Base-by-base conservation (phyloP, 2,797 vertebrate genomes). In the Peromyscus melanophrys region DNA sequence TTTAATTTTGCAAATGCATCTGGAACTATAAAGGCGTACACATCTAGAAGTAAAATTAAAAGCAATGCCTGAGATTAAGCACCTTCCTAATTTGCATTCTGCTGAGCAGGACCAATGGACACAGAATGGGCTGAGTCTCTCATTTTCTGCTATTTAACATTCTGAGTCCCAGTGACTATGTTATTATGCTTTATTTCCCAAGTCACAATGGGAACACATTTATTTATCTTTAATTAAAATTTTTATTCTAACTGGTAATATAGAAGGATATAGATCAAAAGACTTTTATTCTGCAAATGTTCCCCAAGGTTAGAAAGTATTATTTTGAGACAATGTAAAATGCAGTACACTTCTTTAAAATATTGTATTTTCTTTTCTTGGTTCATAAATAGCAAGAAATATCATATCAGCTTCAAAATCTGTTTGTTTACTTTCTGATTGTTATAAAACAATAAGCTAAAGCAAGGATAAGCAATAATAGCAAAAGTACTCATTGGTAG, bases 1-100 rank as follows among this genome's bases (percentile, higher is more conserved):
- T 98, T 98, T 98, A 98, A 98, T 98, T 98, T 98, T 97, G 94
- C 94, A 98, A 98, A 98, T 98, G 97, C 95, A 95, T 90, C 89
- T 85, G 96, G 55, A 97, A 82, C 65, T 83, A 84, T 95, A 96
- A 94, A 96, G 69, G 77, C 87, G 14, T 49, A 75, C 84, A 86
- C 73, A 90, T 97, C 94, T 94, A 95, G 77, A 94, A 93, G 82
- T 89, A 96, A 97, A 97, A 98, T 96, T 93, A 97, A 97, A 94
- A 97, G 94, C 89, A 80, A 95, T 85, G 86, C 73, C 27, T 52
- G 92, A 92, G 89, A 97, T 96, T 85, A 94, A 94, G 92, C 92
- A 83, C 71, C 25, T 1, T 83, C 46, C 49, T 97, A 16, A 97
- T 97, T 97, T 97, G 95, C 97, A 97, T 97, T 98, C 96, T 97